These are phyloP conservation scores for Pangasianodon hypophthalmus DNA, from an alignment of 2,113 vertebrate species.

Conservation along the genomic window DNA sequence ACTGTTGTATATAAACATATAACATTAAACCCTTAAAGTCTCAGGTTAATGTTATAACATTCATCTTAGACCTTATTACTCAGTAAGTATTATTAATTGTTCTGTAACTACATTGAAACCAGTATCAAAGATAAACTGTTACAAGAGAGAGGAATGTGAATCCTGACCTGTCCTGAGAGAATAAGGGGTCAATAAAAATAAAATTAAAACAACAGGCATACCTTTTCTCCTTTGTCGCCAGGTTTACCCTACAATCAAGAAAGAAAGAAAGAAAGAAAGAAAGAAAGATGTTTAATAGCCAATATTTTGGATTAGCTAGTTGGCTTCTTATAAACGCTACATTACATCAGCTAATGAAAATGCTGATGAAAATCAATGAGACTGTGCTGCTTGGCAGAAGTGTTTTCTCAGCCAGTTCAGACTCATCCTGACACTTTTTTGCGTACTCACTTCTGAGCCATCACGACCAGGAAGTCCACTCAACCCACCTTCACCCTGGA, in stretches of 20 bases:
- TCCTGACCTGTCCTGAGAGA: not conserved
- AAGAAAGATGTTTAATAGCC: not conserved
- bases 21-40: not conserved
- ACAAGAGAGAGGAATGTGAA: not conserved
- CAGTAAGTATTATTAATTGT: not conserved
- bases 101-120: not conserved
- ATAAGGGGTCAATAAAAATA: not conserved
- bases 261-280: conserved; percentile 17
- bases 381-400: not conserved
- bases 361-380: not conserved
- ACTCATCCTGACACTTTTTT: conserved; percentile 6
- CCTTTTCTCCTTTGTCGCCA: conserved; percentile 89
- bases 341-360: conserved; percentile 7
- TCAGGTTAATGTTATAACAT: not conserved
- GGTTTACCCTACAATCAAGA: conserved; percentile 76
- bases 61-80: not conserved
- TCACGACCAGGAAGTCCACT: conserved; percentile 83
- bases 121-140: not conserved
- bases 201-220: conserved; percentile 57
- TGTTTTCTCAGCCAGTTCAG: not conserved
- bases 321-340: not conserved
- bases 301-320: not conserved
- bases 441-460: conserved; percentile 78
- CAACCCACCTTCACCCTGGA: conserved; percentile 82
- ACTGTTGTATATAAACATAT: not conserved